Evolutionary conservation across 2,113 vertebrate species (phyloP).

Genomic region (Prunella fulvescens): DNA sequence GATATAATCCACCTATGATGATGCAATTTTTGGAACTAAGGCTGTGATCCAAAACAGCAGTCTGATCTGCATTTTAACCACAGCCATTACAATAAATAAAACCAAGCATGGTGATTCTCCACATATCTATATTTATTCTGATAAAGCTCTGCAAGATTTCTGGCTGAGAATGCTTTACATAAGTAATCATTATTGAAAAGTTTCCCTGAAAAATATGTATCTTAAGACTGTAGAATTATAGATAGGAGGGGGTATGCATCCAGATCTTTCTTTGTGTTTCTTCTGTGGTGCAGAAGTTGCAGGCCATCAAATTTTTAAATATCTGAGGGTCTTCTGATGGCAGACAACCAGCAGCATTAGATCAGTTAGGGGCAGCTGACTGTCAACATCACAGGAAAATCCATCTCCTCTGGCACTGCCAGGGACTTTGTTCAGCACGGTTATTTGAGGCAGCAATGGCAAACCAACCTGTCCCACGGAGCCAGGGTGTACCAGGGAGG

Average conservation of each 20-base stretch:
- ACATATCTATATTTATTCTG: not conserved
- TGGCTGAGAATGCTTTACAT: not conserved
- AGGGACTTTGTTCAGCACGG: not conserved
- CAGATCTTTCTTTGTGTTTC: not conserved
- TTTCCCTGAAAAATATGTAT: not conserved
- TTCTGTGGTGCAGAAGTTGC: not conserved
- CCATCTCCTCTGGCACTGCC: not conserved
- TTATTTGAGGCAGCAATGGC: not conserved
- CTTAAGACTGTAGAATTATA: not conserved
- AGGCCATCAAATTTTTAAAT: not conserved
- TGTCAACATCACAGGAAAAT: not conserved
- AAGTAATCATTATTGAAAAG: not conserved
- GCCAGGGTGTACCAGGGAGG: not conserved
- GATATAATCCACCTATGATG: constrained; percentile 65
- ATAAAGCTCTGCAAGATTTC: not conserved
- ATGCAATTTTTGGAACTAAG: constrained; percentile 63
- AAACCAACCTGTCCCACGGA: not conserved
- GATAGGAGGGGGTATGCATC: not conserved
- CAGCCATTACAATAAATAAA: constrained; percentile 50
- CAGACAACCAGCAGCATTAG: not conserved
- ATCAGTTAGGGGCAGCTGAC: not conserved
- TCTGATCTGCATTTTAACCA: constrained; percentile 56
- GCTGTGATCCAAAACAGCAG: constrained; percentile 43
- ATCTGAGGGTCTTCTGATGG: not conserved
- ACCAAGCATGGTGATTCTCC: not conserved